Evolutionary conservation across 2,797 vertebrate species (phyloP).

Genomic region (Epinephelus awoara): DNA sequence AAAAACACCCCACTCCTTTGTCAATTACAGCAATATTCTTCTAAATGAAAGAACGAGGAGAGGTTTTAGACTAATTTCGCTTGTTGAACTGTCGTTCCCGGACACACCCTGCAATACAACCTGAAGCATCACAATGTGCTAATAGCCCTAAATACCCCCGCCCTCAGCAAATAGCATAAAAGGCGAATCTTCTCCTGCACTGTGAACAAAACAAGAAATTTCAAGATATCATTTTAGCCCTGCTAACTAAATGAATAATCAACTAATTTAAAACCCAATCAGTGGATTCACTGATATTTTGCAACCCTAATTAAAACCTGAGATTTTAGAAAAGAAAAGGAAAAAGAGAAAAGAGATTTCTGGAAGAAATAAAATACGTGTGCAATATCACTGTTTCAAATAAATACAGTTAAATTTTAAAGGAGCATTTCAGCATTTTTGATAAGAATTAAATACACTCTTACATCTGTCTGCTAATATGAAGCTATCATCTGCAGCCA

Average conservation of each 20-base stretch:
- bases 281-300: not conserved
- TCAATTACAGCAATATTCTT: constrained; percentile 13
- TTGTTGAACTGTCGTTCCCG: constrained; percentile 2
- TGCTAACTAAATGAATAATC: constrained; percentile 1
- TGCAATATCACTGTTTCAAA: constrained; percentile 3
- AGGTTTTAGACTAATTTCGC: constrained; percentile 8
- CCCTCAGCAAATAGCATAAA: not conserved
- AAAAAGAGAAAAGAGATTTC: not conserved
- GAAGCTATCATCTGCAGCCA: not conserved
- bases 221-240: not conserved
- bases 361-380: not conserved
- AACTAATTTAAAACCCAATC: not conserved
- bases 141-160: not conserved
- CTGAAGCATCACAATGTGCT: not conserved
- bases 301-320: not conserved
- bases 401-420: constrained; percentile 1
- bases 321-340: not conserved
- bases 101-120: not conserved
- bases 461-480: not conserved
- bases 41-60: constrained; percentile 15
- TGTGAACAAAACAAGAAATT: constrained; percentile 4
- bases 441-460: not conserved
- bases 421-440: not conserved
- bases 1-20: constrained; percentile 4
- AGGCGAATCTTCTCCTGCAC: not conserved